Base-by-base conservation (phyloP, 2,888 invertebrate species). In the Sinopyrophorus schimmeli region DNA sequence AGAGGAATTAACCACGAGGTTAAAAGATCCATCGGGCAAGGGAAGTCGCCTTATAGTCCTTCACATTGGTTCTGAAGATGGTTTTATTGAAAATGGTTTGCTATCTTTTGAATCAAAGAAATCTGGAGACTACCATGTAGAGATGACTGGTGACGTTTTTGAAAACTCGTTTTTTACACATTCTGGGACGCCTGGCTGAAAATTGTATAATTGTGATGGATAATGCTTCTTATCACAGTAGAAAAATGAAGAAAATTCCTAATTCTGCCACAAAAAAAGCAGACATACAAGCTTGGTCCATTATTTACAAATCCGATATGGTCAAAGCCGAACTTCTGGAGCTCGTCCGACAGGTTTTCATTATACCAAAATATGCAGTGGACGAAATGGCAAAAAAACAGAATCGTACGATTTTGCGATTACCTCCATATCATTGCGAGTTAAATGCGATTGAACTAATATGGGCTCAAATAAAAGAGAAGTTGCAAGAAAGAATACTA, bases 391-490 rank as follows among this genome's bases (percentile, higher is more conserved):
- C 65, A 15, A 51, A 39, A 41, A 53, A 41, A 3, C 32, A 63
- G 35, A 62, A 64, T 32, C 63, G 61, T 41, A 61, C 58, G 27
- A 60, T 66, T 3, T 44, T 69, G 11, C 53, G 66, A 24, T 42
- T 69, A 48, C 67, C 67, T 18, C 67, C 68, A 1, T 67, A 65
- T 21, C 59, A 66, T 34, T 62, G 63, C 34, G 64, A 67, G 42
- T 49, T 66, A 5, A 67, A 67, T 46, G 65, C 65, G 3, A 62
- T 66, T 18, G 63, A 66, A 47, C 48, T 59, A 20, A 60, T 67
- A 12, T 62, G 62, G 55, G 63, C 46, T 1, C 43, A 57, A 12
- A 32, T 51, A 4, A 58, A 48, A 30, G 46, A 26, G 28, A 41
- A 12, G 54, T 57, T n/a, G 51, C 50, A 1, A 16, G 27, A 15